Conservation (phyloP, 1,140 invertebrate species). For the Diprion similis region DNA sequence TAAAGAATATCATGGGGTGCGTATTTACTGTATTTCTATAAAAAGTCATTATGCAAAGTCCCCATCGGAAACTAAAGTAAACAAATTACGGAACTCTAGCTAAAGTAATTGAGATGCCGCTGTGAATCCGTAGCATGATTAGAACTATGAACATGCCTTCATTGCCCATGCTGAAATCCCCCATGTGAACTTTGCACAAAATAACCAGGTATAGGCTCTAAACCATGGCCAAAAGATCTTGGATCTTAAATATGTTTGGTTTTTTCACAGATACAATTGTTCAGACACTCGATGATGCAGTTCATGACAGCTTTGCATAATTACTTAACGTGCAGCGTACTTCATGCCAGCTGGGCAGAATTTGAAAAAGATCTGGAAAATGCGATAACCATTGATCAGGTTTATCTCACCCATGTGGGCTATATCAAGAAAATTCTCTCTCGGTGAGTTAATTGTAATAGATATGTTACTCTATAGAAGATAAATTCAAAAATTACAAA, state of each 20-base stretch:
- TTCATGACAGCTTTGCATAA: constrained; percentile 75
- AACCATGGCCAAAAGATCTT: constrained; percentile 61
- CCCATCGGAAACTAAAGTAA: no score
- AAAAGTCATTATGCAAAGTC: no score
- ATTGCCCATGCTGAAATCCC: constrained; percentile 13
- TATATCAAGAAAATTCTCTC: constrained; percentile 77
- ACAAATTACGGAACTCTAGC: no score
- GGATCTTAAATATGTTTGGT: constrained; percentile 7
- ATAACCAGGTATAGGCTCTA: constrained; percentile 52
- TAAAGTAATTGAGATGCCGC: no score
- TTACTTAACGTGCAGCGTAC: constrained; percentile 74
- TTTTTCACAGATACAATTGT: constrained; percentile 63
- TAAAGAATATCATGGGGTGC: constrained; percentile 54
- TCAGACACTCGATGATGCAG: constrained; percentile 75
- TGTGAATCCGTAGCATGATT: no score
- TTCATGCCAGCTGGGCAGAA: constrained; percentile 73
- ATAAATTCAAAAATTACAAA: background rate
- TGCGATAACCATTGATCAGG: constrained; percentile 70
- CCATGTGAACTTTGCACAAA: constrained; percentile 57
- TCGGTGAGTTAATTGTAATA: constrained; percentile 47
- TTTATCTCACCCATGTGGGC: constrained; percentile 71
- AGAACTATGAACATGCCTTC: background rate
- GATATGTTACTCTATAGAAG: background rate
- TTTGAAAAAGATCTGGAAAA: constrained; percentile 71
- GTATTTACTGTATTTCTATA: constrained; percentile 11